Percentiles rank a stretch among this genome's conserved stretches.
Conservation (phyloP, 2,797 vertebrate species). For the Rousettus madagascariensis region DNA sequence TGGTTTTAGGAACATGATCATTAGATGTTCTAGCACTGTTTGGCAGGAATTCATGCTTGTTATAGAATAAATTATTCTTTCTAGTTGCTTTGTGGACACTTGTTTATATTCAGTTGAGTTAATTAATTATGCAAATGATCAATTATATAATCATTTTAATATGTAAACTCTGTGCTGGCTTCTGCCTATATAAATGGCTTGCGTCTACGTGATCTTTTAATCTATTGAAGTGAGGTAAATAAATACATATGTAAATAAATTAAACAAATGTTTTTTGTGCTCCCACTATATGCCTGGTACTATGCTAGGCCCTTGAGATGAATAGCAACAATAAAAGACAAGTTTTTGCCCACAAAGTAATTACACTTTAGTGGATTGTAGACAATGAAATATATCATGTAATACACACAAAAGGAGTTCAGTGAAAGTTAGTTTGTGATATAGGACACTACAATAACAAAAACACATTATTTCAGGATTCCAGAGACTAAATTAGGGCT, state of each 20-base stretch:
- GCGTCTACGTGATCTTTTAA: not conserved
- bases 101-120: constrained; percentile 45
- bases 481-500: not conserved
- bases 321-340: not conserved
- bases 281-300: not conserved
- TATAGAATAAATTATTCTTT: constrained; percentile 42
- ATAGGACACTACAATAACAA: not conserved
- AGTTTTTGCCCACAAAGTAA: constrained; percentile 12
- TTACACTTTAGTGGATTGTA: not conserved
- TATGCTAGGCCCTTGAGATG: not conserved
- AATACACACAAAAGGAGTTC: not conserved
- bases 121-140: constrained; percentile 41
- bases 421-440: not conserved
- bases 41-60: constrained; percentile 22
- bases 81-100: not conserved
- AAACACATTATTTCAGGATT: not conserved
- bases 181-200: not conserved
- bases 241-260: not conserved
- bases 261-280: not conserved
- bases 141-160: constrained; percentile 44
- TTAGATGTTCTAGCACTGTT: constrained; percentile 17
- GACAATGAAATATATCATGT: not conserved
- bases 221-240: constrained; percentile 21
- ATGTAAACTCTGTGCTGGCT: not conserved
- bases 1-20: constrained; percentile 32